A percentile compares a stretch with the other conserved stretches of the same genome.
phyloP scores from a whole-genome alignment of 2,888 invertebrate genomes.

The Polymixis flavicincta region DNA sequence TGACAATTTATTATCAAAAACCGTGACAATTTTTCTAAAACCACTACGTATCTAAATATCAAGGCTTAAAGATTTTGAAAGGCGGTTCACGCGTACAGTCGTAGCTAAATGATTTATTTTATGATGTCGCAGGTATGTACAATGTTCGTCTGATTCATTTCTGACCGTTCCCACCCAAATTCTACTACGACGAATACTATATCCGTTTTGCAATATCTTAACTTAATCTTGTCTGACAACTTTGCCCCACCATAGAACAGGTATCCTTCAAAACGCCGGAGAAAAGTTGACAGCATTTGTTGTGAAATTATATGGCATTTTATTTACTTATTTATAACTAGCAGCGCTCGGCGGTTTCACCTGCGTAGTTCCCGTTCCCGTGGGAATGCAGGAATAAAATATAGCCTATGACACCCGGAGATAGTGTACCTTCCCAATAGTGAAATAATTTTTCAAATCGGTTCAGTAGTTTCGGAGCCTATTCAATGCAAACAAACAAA shows the following conservation, averaged over 20 bases:
- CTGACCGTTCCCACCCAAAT: slow-evolving; percentile 27
- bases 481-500: no score
- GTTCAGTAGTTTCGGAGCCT: no score
- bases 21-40: slow-evolving; percentile 26
- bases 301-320: slow-evolving; percentile 66
- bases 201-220: slow-evolving; percentile 56
- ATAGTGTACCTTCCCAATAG: no score
- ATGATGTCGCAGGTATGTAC: slow-evolving; percentile 11
- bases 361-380: no score
- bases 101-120: slow-evolving; percentile 23
- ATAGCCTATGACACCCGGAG: no score
- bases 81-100: not conserved
- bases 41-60: slow-evolving; percentile 20
- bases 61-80: slow-evolving; percentile 46
- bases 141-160: slow-evolving; percentile 39
- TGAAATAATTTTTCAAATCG: no score
- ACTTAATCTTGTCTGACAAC: slow-evolving; percentile 47
- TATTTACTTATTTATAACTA: slow-evolving; percentile 59
- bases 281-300: slow-evolving; percentile 61
- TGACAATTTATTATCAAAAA: not conserved
- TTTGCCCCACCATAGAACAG: slow-evolving; percentile 47
- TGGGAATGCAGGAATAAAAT: no score
- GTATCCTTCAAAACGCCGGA: slow-evolving; percentile 66
- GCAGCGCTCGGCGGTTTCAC: no score
- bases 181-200: slow-evolving; percentile 37